These are phyloP conservation scores for Scelioninae gen. 1 DNA, from an alignment of 2,888 invertebrate species.

Conservation along the genomic window DNA sequence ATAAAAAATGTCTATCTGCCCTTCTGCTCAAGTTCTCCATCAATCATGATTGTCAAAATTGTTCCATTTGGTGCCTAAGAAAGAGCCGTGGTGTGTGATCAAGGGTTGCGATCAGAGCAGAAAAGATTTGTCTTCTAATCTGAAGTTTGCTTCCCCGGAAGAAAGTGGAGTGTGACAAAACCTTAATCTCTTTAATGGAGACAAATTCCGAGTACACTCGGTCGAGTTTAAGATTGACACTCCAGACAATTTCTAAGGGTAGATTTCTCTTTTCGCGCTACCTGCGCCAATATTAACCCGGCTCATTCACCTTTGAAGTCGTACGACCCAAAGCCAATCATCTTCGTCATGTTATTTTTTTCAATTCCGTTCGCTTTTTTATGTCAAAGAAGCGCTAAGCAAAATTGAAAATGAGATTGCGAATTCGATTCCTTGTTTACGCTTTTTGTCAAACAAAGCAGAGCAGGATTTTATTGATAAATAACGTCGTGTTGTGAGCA, in stretches of 20 bases:
- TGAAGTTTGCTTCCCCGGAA: constrained; percentile 68
- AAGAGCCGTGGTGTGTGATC: constrained; percentile 18
- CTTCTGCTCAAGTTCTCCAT: constrained; percentile 13
- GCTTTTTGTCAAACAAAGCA: not conserved
- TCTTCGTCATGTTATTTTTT: constrained; percentile 70
- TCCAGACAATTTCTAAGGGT: constrained; percentile 83
- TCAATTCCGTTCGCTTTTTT: constrained; percentile 39
- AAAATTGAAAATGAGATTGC: constrained; percentile 8
- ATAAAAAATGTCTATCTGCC: not conserved
- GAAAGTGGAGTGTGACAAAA: constrained; percentile 82
- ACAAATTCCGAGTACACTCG: constrained; percentile 81
- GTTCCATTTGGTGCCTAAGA: constrained; percentile 13
- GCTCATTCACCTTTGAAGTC: constrained; percentile 65
- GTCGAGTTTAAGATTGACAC: constrained; percentile 74
- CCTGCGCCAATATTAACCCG: constrained; percentile 78
- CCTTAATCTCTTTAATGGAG: constrained; percentile 84
- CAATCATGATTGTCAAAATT: constrained; percentile 41
- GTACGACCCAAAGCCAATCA: constrained; percentile 74
- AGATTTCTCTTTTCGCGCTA: constrained; percentile 74
- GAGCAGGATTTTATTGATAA: too few species aligned
- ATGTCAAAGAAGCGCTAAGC: not conserved
- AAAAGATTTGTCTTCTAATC: constrained; percentile 75
- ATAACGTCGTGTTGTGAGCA: too few species aligned
- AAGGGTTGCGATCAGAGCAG: constrained; percentile 51
- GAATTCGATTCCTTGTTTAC: not conserved